phyloP scores from a whole-genome alignment of 2,888 invertebrate species.

The Eupithecia subfuscata region DNA sequence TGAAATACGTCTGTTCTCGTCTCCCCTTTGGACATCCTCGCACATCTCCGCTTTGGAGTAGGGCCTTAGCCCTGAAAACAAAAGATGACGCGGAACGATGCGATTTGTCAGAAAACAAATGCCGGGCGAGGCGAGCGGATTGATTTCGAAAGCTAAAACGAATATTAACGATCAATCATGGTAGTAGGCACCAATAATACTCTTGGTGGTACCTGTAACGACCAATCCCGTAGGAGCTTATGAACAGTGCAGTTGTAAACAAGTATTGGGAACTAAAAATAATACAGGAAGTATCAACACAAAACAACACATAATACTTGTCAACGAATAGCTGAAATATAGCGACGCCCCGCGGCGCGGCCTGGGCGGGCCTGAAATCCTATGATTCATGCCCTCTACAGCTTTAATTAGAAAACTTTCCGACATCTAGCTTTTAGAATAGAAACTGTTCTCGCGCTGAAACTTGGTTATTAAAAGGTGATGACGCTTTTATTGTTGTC shows the following conservation, averaged over 20 bases:
- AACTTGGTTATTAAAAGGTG: conserved; percentile 40
- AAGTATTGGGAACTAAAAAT: conserved; percentile 15
- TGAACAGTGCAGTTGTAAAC: not conserved
- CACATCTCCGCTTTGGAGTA: too few relatives aligned
- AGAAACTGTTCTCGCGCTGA: conserved; percentile 37
- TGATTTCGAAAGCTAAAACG: too few relatives aligned
- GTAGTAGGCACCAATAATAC: too few relatives aligned
- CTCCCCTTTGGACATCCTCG: too few relatives aligned
- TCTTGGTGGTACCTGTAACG: too few relatives aligned
- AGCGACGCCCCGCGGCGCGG: conserved; percentile 48
- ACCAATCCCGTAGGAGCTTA: not conserved
- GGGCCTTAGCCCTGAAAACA: too few relatives aligned
- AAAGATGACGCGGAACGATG: too few relatives aligned
- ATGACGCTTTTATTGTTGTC: conserved; percentile 24
- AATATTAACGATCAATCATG: too few relatives aligned
- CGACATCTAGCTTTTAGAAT: conserved; percentile 37
- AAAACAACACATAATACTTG: conserved; percentile 32
- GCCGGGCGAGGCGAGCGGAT: too few relatives aligned
- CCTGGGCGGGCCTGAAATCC: conserved; percentile 43
- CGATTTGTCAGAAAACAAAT: too few relatives aligned
- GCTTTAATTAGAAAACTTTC: conserved; percentile 53
- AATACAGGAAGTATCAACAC: conserved; percentile 28
- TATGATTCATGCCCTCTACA: conserved; percentile 31
- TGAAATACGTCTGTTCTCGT: too few relatives aligned
- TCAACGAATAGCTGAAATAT: conserved; percentile 36